phyloP scores from a whole-genome alignment of 2,888 invertebrate species.

The Amaurobius ferox region DNA sequence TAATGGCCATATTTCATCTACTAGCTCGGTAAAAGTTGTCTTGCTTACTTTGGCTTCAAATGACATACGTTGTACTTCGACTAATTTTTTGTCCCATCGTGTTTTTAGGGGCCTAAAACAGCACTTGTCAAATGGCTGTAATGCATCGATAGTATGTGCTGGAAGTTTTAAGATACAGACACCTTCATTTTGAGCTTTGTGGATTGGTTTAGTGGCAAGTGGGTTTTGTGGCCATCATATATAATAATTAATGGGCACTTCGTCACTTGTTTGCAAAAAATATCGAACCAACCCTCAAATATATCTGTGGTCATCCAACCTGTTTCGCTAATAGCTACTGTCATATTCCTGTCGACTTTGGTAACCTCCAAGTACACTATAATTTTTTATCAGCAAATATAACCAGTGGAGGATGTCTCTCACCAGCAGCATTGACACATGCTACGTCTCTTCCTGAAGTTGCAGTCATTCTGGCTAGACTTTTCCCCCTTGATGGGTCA shows the following conservation, averaged over 20 bases:
- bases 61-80: not conserved
- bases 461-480: no score
- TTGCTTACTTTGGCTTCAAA: not conserved
- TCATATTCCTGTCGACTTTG: not conserved
- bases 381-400: not conserved
- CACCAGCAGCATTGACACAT: not conserved
- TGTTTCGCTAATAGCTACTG: not conserved
- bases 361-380: not conserved
- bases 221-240: no score
- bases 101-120: slow-evolving; percentile 8
- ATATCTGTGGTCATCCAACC: slow-evolving; percentile 1
- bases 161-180: no score
- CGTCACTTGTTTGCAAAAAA: not conserved
- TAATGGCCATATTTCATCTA: not conserved
- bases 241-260: not conserved
- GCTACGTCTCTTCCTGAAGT: no score
- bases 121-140: not conserved
- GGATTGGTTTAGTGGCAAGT: not conserved
- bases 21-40: no score
- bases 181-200: not conserved
- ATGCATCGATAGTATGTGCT: no score
- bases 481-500: not conserved
- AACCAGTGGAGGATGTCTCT: not conserved
- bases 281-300: not conserved
- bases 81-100: no score